These are phyloP conservation scores for Phortica magna DNA, from an alignment of 2,888 invertebrate species.

Conservation along the genomic window DNA sequence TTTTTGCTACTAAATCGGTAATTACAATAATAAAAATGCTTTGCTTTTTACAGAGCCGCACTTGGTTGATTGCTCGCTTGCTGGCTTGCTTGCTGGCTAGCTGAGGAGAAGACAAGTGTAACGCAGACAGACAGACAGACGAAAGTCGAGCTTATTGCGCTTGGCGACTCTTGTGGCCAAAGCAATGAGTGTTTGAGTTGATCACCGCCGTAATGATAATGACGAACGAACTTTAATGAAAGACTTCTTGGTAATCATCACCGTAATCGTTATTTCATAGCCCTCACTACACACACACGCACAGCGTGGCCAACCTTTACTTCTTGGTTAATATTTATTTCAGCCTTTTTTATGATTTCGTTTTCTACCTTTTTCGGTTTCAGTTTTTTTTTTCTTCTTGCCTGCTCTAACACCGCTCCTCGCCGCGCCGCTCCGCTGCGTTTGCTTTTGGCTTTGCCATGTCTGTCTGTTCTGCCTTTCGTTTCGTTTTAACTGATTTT, in stretches of 20 bases:
- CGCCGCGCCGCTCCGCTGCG: neutral
- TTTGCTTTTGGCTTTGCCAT: neutral
- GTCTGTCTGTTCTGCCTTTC: neutral
- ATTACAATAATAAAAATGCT: neutral
- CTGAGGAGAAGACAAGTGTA: slow-evolving; percentile 15
- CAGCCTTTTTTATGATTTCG: slow-evolving; percentile 4
- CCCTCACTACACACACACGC: neutral
- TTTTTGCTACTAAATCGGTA: neutral
- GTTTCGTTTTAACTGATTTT: slow-evolving; percentile 18
- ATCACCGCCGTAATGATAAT: neutral
- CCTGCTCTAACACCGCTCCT: neutral
- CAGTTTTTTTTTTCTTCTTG: neutral
- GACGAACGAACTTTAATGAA: neutral
- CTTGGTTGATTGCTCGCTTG: too few species aligned
- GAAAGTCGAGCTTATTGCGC: neutral
- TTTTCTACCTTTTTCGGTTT: slow-evolving; percentile 17
- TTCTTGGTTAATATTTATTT: neutral
- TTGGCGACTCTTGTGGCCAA: neutral
- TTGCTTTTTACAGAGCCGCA: neutral
- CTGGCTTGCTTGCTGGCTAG: neutral
- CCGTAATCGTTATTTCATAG: neutral
- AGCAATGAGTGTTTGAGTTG: neutral
- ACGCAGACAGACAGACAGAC: neutral
- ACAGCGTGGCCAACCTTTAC: neutral
- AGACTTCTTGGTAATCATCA: slow-evolving; percentile 12